Evolutionary conservation across 2,113 vertebrate genomes (phyloP), one percentile per base, ranked within the genome.

Genomic region (Probosciger aterrimus): DNA sequence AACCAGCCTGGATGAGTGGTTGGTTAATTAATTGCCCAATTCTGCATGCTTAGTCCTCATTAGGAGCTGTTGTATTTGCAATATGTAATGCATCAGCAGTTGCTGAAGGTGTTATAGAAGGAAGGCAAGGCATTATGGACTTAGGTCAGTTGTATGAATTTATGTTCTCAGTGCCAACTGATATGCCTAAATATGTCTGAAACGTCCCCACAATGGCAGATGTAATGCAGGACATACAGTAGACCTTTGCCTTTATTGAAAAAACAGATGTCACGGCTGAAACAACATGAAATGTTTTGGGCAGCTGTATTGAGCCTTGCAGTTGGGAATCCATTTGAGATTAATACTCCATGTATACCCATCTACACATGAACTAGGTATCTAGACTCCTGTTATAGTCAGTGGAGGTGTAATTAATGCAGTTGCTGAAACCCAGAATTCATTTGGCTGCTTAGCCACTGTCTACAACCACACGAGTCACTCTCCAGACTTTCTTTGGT

Each of bases 21-120:
- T 87, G 37, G 25, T 49, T 93, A 95, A 82, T 89, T 87, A 87
- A 76, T 84, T 87, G n/a, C 22, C n/a, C 11, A 59, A 0, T 73
- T 91, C 44, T 79, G 22, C 6, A 33, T 82, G 16, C 35, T 88
- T 57, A 44, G 33, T 55, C 37, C 28, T 88, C 73, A 28, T 25
- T 64, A 71, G 43, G 6, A 11, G 11, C 43, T 68, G 39, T 68
- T 55, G 31, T 27, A 23, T 64, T 79, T 35, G 30, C 65, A 76
- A 28, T 57, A 30, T 60, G 44, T 43, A 82, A 25, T 41, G 18
- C 18, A 24, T 11, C 0, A 0, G 37, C 33, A 35, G 18, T 33
- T 85, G 23, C 53, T 80, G 63, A 69, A 90, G 49, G 25, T 0
- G 1, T 71, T 79, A 30, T 24, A 10, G 74, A 69, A 64, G 27